Base-by-base conservation (phyloP, 30 jellyfish, hydroid and myxozoan genomes). In the Hydractinia echinata region DNA sequence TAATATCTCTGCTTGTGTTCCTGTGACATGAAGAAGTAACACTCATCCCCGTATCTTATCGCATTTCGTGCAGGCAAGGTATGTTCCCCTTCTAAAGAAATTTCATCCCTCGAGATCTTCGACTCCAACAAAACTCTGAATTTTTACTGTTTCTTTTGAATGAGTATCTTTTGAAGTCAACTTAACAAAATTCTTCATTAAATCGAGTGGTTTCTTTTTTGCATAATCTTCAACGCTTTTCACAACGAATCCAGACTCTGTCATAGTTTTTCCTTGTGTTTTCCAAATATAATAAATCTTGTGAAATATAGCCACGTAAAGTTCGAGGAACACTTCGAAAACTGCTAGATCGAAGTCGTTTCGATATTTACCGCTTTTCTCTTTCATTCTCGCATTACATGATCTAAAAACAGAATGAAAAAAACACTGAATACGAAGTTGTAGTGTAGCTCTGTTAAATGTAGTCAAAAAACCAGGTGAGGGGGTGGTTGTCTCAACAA, bases 241-340 rank as follows among this genome's bases (percentile, higher is more conserved):
- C n/a, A 93, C 76, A 53, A 93, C 99, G 73, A 87, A 87, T 5
- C 99, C 99, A 15, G 99, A 93, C 54, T 93, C 99, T 3, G 90
- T 16, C 44, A 93, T 93, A 51, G 95, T 81, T 53, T 93, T 93
- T 49, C 78, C 88, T 64, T 87, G 94, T 30, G 88, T 83, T 77
- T 93, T 93, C 99, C 99, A 93, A 76, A 79, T 70, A 49, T 83
- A 86, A 66, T 83, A 87, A 4, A 93, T 69, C 21, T 77, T 50
- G 79, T 71, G 54, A 70, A 83, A 93, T 21, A 93, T 81, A 51
- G 96, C 86, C 11, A 81, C 62, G 81, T 87, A 93, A 4, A 93
- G 88, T 51, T 93, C 99, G 73, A 79, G 83, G 73, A 93, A 93
- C 5, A 85, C 94, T 61, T 84, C 94, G 68, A 76, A 77, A 4